These are phyloP conservation scores for Ophioninae sp. DNA, from an alignment of 2,888 invertebrate species.

Conservation along the genomic window DNA sequence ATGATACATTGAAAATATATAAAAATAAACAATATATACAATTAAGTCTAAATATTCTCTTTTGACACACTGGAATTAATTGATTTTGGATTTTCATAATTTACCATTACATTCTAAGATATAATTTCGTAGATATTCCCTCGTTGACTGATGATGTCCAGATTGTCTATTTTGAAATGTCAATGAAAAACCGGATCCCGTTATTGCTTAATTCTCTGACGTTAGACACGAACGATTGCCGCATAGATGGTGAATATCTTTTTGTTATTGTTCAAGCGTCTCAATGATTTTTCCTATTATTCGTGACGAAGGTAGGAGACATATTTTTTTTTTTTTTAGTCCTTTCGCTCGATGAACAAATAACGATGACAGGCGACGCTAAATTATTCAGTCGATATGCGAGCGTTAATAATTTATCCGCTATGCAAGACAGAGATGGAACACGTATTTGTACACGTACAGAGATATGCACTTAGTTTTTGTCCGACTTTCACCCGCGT, in stretches of 20 bases:
- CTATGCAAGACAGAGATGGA: background rate
- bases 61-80: too few relatives aligned
- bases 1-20: too few relatives aligned
- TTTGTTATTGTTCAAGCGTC: slow-evolving; percentile 26
- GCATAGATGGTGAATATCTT: background rate
- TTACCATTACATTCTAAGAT: too few relatives aligned
- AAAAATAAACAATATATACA: too few relatives aligned
- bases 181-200: slow-evolving; percentile 24
- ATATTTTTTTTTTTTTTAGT: background rate
- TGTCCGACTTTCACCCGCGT: slow-evolving; percentile 33
- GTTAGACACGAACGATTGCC: background rate
- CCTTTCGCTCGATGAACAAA: slow-evolving; percentile 43
- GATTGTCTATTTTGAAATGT: slow-evolving; percentile 8
- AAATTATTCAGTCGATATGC: slow-evolving; percentile 8
- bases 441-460: background rate
- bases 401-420: slow-evolving; percentile 23
- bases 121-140: background rate
- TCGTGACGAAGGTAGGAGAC: slow-evolving; percentile 37
- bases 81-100: too few relatives aligned
- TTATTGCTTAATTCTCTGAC: slow-evolving; percentile 3
- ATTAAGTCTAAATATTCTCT: too few relatives aligned
- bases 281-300: slow-evolving; percentile 16
- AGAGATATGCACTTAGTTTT: background rate
- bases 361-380: slow-evolving; percentile 27
- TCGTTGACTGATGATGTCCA: background rate